Base-by-base conservation (phyloP, 2,113 vertebrate species). In the Motacilla tschutschensis region DNA sequence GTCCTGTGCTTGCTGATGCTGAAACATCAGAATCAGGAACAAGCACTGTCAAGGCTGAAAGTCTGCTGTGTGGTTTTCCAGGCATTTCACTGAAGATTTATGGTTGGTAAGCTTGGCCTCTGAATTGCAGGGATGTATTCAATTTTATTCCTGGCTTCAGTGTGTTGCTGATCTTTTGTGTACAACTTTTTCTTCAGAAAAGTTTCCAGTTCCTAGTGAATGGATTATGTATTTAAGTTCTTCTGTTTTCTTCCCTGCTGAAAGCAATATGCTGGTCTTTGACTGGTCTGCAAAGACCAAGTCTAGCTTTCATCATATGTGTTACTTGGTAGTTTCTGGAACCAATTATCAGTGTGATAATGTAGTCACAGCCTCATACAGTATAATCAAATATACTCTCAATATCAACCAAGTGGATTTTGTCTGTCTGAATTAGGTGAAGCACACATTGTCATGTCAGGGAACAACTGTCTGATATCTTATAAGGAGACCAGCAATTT, bases 91-190 rank as follows among this genome's bases (percentile, higher is more conserved):
- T 90, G 59, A 17, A 74, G 59, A 91, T 94, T 88, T 93, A 84
- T 84, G 43, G 35, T 86, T 0, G 0, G 84, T 73, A 82, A 90
- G 63, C 46, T 84, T 91, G 84, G 78, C 89, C 90, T 94, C 51
- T 40, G 57, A 76, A 55, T 86, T 84, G 73, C 14, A 58, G 79
- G 89, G 89, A 93, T 90, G 89, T 86, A 81, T 91, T 91, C 53
- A 83, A 59, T 89, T 92, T 91, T 90, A 91, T 88, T 88, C 18
- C 62, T 92, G 86, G 80, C 70, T 81, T 88, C 83, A 46, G 48
- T 78, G 46, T 64, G 20, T 81, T 91, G 63, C 78, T 73, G 71
- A 47, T 88, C 24, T 80, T 90, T 50, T 76, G 47, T 65, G 59
- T n/a, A 60, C 35, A 46, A 7, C 26, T 63, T 78, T 91, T 88